phyloP scores from a whole-genome alignment of 2,797 vertebrate species.

The Muscicapa striata region DNA sequence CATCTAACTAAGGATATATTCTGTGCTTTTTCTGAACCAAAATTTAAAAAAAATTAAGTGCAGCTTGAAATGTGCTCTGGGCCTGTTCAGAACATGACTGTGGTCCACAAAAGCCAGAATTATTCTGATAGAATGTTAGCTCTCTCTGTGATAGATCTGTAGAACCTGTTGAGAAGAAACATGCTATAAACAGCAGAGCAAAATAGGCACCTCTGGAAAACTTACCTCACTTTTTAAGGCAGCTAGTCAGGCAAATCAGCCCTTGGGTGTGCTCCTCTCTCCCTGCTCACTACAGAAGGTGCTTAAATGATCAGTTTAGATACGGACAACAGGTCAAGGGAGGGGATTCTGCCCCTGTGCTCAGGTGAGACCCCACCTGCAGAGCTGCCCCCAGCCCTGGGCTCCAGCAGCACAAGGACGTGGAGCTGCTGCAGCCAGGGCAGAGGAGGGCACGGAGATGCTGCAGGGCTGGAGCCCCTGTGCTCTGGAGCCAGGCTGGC shows the following conservation, averaged over 20 bases:
- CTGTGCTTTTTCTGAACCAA: not conserved
- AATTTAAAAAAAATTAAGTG: not conserved
- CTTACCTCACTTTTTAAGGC: not conserved
- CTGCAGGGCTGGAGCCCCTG: not conserved
- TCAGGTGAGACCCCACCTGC: not conserved
- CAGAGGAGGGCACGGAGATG: not conserved
- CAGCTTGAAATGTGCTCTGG: not conserved
- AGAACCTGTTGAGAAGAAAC: not conserved
- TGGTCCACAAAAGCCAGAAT: not conserved
- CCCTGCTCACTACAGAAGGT: not conserved
- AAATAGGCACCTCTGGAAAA: not conserved
- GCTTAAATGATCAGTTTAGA: not conserved
- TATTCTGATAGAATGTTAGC: not conserved
- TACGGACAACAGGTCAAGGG: accelerated
- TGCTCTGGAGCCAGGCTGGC: not conserved
- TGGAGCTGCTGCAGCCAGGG: not conserved
- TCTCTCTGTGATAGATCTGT: not conserved
- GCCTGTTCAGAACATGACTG: not conserved
- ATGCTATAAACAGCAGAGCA: not conserved
- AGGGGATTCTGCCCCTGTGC: not conserved
- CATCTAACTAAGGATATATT: not conserved
- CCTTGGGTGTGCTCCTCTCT: not conserved
- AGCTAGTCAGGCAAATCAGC: not conserved
- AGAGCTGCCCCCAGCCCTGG: not conserved
- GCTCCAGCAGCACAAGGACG: not conserved